Base-by-base conservation (phyloP, 2,888 invertebrate genomes). In the Crematogaster levior region DNA sequence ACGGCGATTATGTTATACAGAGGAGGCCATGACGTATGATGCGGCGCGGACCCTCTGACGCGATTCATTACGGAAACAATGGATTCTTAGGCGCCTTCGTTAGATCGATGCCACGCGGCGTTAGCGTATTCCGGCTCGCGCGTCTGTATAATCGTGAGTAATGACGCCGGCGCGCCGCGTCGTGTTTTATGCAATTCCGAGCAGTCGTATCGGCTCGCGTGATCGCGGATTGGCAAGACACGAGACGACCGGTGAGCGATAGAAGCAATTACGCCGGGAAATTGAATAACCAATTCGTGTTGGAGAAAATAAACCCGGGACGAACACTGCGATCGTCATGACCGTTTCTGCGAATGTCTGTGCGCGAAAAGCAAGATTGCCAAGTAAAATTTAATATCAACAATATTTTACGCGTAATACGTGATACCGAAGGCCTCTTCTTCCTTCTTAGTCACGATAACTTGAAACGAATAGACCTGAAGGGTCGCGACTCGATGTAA, bases 1-100 rank as follows among this genome's bases (percentile, higher is more conserved):
- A 81, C 70, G 84, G 75, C 87, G 88, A 90, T 91, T 90, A 88
- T 86, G 85, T 86, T 88, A 85, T 88, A 84, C 30, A 73, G 80
- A 74, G 82, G 85, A 84, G 65, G 24, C 24, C 74, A 61, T 85
- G 83, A 86, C 83, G 86, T 83, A 88, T 86, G 83, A 81, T 80
- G 53, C 80, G 80, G 79, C 53, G 51, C 56, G 60, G 53, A 37
- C 24, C 40, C 30, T 58, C 73, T 63, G 75, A 75, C 83, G 65
- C 80, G 86, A 88, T 88, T 84, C 86, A 81, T 88, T 84, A 84
- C 60, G 77, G 81, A 86, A 86, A 88, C 88, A 88, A 88, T 87
- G 85, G 77, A 73, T 87, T 74, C 85, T 60, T 61, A 77, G 68
- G 77, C 65, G 68, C 85, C 84, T 81, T 68, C 40, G 84, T 63